Conservation (phyloP, 2,113 vertebrate genomes). For the Lontra canadensis region DNA sequence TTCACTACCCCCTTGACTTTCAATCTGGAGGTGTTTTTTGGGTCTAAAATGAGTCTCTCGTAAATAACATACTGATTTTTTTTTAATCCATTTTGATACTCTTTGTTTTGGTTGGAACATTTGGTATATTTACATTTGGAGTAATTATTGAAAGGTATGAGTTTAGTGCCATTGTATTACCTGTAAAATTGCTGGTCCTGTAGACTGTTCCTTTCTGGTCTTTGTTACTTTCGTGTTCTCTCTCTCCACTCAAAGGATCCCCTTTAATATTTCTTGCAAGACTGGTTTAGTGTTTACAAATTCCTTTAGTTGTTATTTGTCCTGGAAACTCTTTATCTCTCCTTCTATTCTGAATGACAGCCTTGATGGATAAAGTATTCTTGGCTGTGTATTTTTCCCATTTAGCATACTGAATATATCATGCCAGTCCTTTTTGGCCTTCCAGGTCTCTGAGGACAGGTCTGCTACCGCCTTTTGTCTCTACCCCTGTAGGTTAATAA, state of each 20-base stretch:
- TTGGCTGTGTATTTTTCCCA: not conserved
- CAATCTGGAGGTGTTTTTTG: not conserved
- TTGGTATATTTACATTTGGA: not conserved
- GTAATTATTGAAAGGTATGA: not conserved
- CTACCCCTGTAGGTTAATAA: not conserved
- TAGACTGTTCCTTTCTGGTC: not conserved
- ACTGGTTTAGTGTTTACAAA: not conserved
- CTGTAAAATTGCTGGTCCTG: not conserved
- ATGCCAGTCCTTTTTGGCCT: not conserved
- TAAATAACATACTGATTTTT: not conserved
- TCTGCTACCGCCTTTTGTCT: not conserved
- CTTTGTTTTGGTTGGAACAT: not conserved
- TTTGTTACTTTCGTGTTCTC: not conserved
- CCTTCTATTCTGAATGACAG: not conserved
- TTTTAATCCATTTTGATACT: not conserved
- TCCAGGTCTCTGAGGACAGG: not conserved
- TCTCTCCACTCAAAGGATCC: not conserved
- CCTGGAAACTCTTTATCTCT: not conserved
- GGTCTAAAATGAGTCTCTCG: not conserved
- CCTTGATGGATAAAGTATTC: not conserved
- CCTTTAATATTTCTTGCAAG: not conserved
- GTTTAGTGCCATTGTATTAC: not conserved
- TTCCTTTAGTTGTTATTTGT: not conserved
- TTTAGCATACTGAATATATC: not conserved
- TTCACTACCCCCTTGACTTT: not conserved